Evolutionary conservation across 2,113 vertebrate genomes (phyloP), one percentile per base, ranked within the genome.

Genomic region (Oostethus manadensis): DNA sequence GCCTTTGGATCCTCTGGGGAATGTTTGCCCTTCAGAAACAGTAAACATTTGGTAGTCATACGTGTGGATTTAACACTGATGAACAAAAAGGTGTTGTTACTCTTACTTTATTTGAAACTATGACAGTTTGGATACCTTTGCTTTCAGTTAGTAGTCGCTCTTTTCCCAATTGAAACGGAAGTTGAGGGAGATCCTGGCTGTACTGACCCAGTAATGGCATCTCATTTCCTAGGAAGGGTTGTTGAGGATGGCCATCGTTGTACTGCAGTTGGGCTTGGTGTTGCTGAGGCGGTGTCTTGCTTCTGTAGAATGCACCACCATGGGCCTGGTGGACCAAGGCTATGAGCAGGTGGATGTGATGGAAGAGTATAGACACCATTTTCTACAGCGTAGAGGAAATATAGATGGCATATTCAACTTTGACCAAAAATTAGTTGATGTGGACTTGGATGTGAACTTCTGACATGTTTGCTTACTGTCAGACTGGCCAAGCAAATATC

Each of bases 241-340:
- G 91, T 78, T 94, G 87, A 0, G 88, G 88, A 64, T 88, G 88
- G 10, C 92, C 90, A 59, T 98, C 95, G 57, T 93, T 93, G 93
- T 90, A 88, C 86, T 96, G 95, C 62, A 92, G 94, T 71, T 93
- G 80, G 0, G 93, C 90, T 54, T 93, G 94, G 78, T 92, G 93
- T 53, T 93, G 94, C 62, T 88, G 86, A 66, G 93, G 92, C 22
- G 92, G 79, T 51, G 92, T 93, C 77, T 98, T 97, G 65, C 93
- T 93, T 48, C 93, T 92, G 83, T 97, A 96, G 77, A 93, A 98
- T 26, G 90, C 92, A 11, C 93, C 96, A 0, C 91, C 92, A 33
- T 92, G 86, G 72, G 69, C 84, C 58, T 79, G 70, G 68, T 90
- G 90, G 70, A 91, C 38, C 49, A 88, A 71, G 40, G 89, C 60